These are phyloP conservation scores for Rhaphigaster nebulosa DNA, from an alignment of 2,888 invertebrate genomes.

Conservation along the genomic window DNA sequence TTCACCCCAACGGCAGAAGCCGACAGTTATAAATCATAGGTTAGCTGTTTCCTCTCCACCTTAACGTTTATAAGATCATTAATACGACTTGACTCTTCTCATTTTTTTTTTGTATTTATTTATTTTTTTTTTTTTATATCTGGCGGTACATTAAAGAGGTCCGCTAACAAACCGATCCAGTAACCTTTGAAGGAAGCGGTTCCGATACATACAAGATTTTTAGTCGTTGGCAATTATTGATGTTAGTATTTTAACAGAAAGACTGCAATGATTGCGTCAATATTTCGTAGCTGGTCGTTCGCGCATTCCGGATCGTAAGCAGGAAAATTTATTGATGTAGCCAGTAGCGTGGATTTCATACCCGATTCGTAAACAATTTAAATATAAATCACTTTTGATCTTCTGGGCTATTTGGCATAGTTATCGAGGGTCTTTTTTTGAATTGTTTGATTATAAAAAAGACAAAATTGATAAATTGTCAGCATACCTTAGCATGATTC, in stretches of 20 bases:
- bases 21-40: conserved; percentile 43
- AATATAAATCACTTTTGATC: too few species aligned
- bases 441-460: too few species aligned
- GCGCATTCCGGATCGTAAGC: background rate
- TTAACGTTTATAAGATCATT: conserved; percentile 24
- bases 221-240: background rate
- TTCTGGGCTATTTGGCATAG: too few species aligned
- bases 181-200: conserved; percentile 29
- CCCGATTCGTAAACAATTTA: background rate
- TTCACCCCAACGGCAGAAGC: conserved; percentile 4
- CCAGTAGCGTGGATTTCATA: background rate
- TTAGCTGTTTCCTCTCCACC: background rate
- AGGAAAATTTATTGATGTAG: background rate
- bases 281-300: background rate
- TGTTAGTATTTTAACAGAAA: background rate
- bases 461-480: too few species aligned
- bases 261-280: background rate
- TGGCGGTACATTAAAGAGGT: conserved; percentile 10
- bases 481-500: too few species aligned
- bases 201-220: background rate
- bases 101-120: background rate
- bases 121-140: background rate
- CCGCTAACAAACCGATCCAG: background rate
- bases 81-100: background rate
- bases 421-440: too few species aligned